Percentiles rank a stretch among this genome's conserved stretches.
These are phyloP conservation scores for Anneissia japonica DNA, from an alignment of 35 echinoderm and acorn worm species.

Conservation along the genomic window DNA sequence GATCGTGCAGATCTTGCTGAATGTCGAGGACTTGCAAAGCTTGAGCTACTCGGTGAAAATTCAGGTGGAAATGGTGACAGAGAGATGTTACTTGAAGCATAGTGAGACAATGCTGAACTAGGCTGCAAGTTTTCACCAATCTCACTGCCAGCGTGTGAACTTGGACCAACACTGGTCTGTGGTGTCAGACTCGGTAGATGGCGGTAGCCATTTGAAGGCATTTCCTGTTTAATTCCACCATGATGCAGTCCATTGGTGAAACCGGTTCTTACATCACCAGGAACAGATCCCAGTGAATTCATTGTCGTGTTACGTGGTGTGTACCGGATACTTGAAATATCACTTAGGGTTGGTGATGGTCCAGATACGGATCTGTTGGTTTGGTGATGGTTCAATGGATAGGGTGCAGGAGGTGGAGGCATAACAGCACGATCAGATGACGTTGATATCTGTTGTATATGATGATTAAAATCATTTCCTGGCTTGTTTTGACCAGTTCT, in stretches of 20 bases:
- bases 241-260: conserved; percentile 29
- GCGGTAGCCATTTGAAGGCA: conserved; percentile 22
- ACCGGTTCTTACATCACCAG: conserved; percentile 11
- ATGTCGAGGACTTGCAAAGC: conserved; percentile 93
- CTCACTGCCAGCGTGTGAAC: conserved; percentile 87
- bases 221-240: conserved; percentile 67
- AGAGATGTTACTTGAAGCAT: conserved; percentile 89
- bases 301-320: conserved; percentile 43
- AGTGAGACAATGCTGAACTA: conserved; percentile 89
- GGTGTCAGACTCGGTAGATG: conserved; percentile 48
- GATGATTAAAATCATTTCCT: not conserved
- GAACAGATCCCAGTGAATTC: not conserved
- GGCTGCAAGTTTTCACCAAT: conserved; percentile 82
- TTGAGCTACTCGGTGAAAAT: conserved; percentile 89
- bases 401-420: not conserved
- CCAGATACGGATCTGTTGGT: conserved; percentile 20
- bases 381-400: not conserved
- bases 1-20: conserved; percentile 86
- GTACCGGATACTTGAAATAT: conserved; percentile 78
- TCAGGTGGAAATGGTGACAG: conserved; percentile 95
- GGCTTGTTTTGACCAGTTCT: not conserved
- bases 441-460: not conserved
- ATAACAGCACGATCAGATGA: not conserved
- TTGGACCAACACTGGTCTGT: conserved; percentile 52
- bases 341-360: conserved; percentile 78